Base-by-base conservation (phyloP, 1,140 invertebrate species). In the Diplogasteroides magnus region DNA sequence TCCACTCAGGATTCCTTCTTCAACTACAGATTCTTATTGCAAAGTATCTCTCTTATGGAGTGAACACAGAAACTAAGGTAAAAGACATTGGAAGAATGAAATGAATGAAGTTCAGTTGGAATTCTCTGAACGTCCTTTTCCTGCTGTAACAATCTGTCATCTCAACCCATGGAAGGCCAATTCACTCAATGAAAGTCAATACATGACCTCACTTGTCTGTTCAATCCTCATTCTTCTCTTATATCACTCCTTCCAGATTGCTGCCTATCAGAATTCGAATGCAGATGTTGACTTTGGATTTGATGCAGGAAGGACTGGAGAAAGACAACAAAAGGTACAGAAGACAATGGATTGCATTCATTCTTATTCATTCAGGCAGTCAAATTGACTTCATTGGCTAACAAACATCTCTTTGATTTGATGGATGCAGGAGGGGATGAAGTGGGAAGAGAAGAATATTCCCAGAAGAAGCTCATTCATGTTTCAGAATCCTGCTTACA, bases 81-180 rank as follows among this genome's bases (percentile, higher is more conserved):
- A 48, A 6, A 48, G 19, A 48, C 6, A 48, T 11, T 11, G 19
- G 6, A 48, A 48, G 6, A 67, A 23, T n/a, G 19, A 23, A 61
- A 60, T n/a, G 13, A 60, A n/a, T 15, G 19, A 14, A 37, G 71
- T 75, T 0, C 72, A 77, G 76, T 61, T 77, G 2, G 67, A 77
- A 75, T 77, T 77, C 68, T 56, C 71, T 1, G 68, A 72, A 31
- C 68, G 75, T 3, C 58, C 61, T 0, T 77, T 77, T 37, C 76
- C 76, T 31, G 59, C 69, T 0, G 76, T 77, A 25, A 77, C 76
- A 1, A 69, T 77, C 23, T 77, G 76, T 63, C 64, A 77, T 72
- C 27, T 77, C 25, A 77, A 77, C 68, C 76, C 76, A 2, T 76
- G 75, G 75, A 76, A 77, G 59, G 56, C 60, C 1, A 48, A 48